Evolutionary conservation across 2,797 vertebrate genomes (phyloP), one percentile per base, ranked within the genome.

Genomic region (Acrocephalus scirpaceus): DNA sequence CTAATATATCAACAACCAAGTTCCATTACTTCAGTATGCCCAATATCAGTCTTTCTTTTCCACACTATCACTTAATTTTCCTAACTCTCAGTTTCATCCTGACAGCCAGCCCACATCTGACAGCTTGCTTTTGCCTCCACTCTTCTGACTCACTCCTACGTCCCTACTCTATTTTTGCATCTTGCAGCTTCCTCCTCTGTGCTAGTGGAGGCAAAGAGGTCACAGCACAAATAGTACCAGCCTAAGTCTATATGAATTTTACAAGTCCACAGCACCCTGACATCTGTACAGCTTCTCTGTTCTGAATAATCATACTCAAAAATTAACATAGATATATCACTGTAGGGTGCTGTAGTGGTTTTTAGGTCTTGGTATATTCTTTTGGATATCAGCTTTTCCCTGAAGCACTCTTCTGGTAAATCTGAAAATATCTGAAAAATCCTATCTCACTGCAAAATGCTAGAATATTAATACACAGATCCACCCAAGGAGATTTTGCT

Each of bases 61-160:
- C 53, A 91, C 34, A 86, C 36, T 21, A 58, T 6, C 42, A 57
- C 57, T 90, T 93, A 75, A 87, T 93, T 80, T 91, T 92, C 82
- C 76, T 60, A 93, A 88, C 67, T 94, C 79, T 66, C 51, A 44
- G 47, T 90, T 94, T 86, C 82, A 88, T 23, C 32, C 48, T 93
- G 90, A 94, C 92, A 95, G 79, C 38, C 93, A 92, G 86, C 92
- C 94, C 93, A 92, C 90, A 92, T 73, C 70, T 93, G 88, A 95
- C 94, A 94, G 86, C 71, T 94, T 80, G 86, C 80, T 86, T 88
- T 81, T 95, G 94, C 93, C 94, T 93, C 70, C 83, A 50, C 70
- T 93, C 54, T 86, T 81, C 76, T 95, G 93, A 94, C 86, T 93
- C 94, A 95, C 66, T 94, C 71, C 92, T 73, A 94, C 90, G 4